Evolutionary conservation across 2,797 vertebrate species (phyloP).

Genomic region (Catharus ustulatus): DNA sequence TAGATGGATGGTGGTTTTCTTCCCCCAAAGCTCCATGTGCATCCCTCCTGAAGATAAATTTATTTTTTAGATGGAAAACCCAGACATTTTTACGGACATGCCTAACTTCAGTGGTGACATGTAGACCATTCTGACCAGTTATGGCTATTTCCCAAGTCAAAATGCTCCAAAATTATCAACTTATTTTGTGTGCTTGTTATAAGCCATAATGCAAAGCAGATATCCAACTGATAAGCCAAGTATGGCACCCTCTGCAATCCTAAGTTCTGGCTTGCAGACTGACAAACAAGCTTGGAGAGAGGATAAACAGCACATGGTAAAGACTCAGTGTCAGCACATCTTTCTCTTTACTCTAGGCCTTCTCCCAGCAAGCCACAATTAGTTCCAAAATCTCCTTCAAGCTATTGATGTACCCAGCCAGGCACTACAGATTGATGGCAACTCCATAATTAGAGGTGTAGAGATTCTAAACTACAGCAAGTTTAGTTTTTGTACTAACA

Average conservation of each 20-base stretch:
- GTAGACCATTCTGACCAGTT: background rate
- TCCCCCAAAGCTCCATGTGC: conserved; percentile 92
- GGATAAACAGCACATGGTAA: background rate
- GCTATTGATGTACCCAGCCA: background rate
- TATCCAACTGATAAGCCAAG: background rate
- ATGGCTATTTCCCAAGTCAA: background rate
- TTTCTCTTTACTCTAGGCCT: background rate
- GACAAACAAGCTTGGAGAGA: background rate
- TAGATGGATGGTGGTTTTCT: conserved; percentile 97
- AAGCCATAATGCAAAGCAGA: background rate
- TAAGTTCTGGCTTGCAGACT: background rate
- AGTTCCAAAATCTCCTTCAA: background rate
- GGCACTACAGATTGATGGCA: background rate
- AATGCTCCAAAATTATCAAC: background rate
- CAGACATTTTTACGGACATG: background rate
- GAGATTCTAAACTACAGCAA: background rate
- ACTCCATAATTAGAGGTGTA: background rate
- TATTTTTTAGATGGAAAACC: background rate
- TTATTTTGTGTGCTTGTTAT: background rate
- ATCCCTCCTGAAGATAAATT: conserved; percentile 87
- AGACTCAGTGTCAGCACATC: background rate
- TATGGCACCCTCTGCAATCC: background rate
- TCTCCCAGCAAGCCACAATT: background rate
- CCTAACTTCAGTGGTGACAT: background rate
- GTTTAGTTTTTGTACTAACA: background rate